Evolutionary conservation across 1,140 invertebrate species (phyloP).

Genomic region (Aphelinus certus): DNA sequence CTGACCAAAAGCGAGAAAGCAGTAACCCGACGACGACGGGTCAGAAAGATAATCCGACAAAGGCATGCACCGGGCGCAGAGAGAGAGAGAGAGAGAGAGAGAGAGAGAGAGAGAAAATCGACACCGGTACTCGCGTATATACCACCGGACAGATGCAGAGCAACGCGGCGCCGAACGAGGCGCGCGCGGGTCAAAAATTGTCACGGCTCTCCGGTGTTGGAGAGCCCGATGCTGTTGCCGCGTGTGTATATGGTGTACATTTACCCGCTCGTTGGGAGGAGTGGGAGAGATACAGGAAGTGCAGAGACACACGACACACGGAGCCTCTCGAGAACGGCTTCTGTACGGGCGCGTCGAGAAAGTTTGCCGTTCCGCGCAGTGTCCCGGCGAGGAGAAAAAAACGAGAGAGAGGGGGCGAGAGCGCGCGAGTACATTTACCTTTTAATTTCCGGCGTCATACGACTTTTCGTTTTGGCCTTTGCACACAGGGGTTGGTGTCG

Average conservation of each 20-base stretch:
- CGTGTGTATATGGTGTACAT: no score
- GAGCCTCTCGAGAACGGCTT: background rate
- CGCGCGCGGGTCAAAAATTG: no score
- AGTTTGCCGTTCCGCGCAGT: background rate
- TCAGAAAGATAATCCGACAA: no score
- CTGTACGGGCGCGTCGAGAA: background rate
- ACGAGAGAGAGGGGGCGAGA: background rate
- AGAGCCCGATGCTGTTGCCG: no score
- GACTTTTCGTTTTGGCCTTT: constrained; percentile 9
- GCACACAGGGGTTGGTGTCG: background rate
- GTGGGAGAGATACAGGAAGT: background rate
- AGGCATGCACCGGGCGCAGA: background rate
- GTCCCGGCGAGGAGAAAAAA: constrained; percentile 5
- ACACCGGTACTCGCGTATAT: background rate
- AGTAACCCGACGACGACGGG: background rate
- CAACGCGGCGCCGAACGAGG: no score
- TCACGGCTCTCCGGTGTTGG: no score
- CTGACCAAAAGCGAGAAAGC: background rate
- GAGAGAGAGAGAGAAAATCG: background rate
- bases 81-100: constrained; percentile 1
- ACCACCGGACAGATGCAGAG: no score
- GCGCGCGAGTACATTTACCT: constrained; percentile 22
- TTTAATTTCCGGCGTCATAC: constrained; percentile 26
- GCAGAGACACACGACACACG: background rate
- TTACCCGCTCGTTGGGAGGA: background rate